phyloP scores from a whole-genome alignment of 2,113 vertebrate species.

The Rattus rattus region DNA sequence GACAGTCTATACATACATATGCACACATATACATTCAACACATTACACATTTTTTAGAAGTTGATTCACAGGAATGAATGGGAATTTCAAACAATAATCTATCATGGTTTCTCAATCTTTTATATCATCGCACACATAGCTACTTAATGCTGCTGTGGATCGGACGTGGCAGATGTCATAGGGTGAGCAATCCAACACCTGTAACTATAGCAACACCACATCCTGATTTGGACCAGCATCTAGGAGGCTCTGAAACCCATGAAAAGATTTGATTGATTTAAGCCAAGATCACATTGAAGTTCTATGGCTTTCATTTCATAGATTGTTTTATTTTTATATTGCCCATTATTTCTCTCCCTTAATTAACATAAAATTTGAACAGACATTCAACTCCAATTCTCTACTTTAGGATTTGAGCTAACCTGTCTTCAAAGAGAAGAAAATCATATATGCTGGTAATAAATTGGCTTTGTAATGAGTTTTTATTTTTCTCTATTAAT shows the following conservation, averaged over 20 bases:
- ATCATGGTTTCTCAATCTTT: slow-evolving; percentile 12
- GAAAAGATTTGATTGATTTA: slow-evolving; percentile 28
- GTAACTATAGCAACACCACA: not conserved
- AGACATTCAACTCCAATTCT: not conserved
- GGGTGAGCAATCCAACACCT: not conserved
- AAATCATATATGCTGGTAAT: not conserved
- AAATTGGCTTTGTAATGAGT: not conserved
- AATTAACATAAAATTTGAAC: slow-evolving; percentile 50
- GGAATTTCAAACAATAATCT: slow-evolving; percentile 49
- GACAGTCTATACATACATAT: no score
- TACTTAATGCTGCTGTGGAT: not conserved
- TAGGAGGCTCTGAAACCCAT: not conserved
- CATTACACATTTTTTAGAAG: not conserved
- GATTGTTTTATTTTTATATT: not conserved
- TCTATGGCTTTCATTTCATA: slow-evolving; percentile 29
- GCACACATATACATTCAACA: not conserved
- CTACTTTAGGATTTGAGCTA: slow-evolving; percentile 19
- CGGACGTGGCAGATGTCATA: not conserved
- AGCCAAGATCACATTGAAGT: not conserved
- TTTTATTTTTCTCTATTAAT: not conserved
- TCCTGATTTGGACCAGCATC: not conserved
- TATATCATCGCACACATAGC: not conserved
- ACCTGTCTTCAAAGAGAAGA: slow-evolving; percentile 36
- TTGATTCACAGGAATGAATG: slow-evolving; percentile 3
- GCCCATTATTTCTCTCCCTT: slow-evolving; percentile 10